These are phyloP conservation scores for Dermatophagoides farinae DNA, from an alignment of 1,140 invertebrate species.

Conservation along the genomic window DNA sequence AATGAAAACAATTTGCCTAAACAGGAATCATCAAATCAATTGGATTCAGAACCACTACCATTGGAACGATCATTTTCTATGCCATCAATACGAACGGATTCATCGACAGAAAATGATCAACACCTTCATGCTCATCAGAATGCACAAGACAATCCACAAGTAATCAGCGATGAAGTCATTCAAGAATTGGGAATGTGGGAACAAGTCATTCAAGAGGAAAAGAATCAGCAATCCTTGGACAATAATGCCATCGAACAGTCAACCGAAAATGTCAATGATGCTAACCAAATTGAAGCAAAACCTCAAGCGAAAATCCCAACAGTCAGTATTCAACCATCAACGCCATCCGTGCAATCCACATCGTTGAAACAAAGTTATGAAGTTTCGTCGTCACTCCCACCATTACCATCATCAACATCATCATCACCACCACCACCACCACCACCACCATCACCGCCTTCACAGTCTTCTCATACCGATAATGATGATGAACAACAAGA, in stretches of 20 bases:
- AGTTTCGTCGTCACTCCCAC: too few relatives aligned
- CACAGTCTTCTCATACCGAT: neutral
- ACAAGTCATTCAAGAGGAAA: conserved; percentile 4
- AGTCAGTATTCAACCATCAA: neutral
- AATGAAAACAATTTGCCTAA: neutral
- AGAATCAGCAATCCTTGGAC: neutral
- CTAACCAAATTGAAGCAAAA: neutral
- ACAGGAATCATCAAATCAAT: neutral
- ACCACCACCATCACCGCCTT: neutral
- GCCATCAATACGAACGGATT: neutral
- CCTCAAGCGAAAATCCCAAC: neutral
- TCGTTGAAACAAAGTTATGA: too few relatives aligned
- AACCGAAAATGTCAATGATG: neutral
- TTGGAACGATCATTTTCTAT: conserved; percentile 1
- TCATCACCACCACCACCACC: neutral
- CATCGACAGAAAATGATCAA: neutral
- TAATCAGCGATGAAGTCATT: conserved; percentile 2
- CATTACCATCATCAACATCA: neutral
- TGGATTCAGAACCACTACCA: neutral
- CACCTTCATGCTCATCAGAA: neutral
- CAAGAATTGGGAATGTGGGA: conserved; percentile 8
- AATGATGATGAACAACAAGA: neutral
- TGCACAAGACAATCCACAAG: neutral
- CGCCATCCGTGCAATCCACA: too few relatives aligned
- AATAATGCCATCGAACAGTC: neutral